Base-by-base conservation (phyloP, 2,113 vertebrate genomes). In the Proterorhinus semilunaris region DNA sequence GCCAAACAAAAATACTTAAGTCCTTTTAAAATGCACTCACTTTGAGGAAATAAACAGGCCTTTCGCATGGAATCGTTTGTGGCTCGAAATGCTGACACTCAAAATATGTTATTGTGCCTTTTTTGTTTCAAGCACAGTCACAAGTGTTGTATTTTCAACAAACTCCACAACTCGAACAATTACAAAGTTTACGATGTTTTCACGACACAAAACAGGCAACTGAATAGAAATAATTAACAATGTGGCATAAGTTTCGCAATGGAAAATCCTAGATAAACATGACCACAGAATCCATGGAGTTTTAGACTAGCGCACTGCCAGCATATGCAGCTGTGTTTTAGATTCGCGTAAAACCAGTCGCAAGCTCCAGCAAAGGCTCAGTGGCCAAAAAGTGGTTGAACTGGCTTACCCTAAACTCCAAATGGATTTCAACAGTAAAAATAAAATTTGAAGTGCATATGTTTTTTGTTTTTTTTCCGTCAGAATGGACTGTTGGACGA, bases 261-360 rank as follows among this genome's bases (percentile, higher is more conserved):
- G 53, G 71, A 58, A 72, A 69, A 62, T 8, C 15, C 16, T 49
- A 42, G 43, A 64, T 68, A 68, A 68, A 54, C 45, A 69, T 49
- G 7, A 10, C 64, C 62, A 46, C 21, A 71, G 16, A 15, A 11
- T 71, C 73, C 54, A 73, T 27, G 10, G 43, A 42, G 68, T 48
- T 65, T 72, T 81, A 27, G 74, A 42, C 52, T 17, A 64, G 21
- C 27, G 6, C 49, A 8, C 72, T 83, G 80, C 78, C 80, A 86
- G 6, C 62, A 48, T 15, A 43, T 69, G 65, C 86, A 86, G 84
- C 79, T 85, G 81, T 74, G 77, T 69, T 74, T 81, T 51, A 63
- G 72, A 76, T 75, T 75, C 76, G 80, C 27, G 69, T 55, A 55
- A 71, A 89, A 59, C 61, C 76, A 64, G 65, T 83, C 66, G 49